These are phyloP conservation scores for Lepus oiostolus DNA, from an alignment of 2,797 vertebrate species.

Conservation along the genomic window DNA sequence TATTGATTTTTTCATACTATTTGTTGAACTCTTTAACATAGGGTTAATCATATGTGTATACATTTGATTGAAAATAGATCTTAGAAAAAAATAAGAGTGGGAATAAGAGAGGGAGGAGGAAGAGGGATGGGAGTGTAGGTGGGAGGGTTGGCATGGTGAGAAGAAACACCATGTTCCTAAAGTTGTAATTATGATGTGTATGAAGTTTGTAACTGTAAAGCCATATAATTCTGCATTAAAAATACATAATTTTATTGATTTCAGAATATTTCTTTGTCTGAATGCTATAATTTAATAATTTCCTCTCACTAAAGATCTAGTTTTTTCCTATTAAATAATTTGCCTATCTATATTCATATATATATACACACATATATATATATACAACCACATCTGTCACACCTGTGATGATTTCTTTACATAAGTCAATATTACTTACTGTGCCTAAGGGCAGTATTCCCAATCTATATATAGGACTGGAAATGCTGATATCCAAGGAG, in stretches of 20 bases:
- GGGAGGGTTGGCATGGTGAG: too few relatives aligned
- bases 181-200: too few relatives aligned
- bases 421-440: conserved; percentile 5
- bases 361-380: neutral
- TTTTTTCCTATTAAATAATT: neutral
- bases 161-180: too few relatives aligned
- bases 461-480: neutral
- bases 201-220: too few relatives aligned
- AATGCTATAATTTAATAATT: conserved; percentile 9
- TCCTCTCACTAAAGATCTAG: neutral
- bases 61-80: too few relatives aligned
- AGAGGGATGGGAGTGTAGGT: too few relatives aligned
- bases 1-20: neutral
- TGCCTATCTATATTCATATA: neutral
- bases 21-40: neutral
- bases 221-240: neutral
- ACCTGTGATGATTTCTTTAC: neutral
- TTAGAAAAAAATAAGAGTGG: too few relatives aligned
- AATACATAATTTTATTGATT: neutral
- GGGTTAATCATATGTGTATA: too few relatives aligned
- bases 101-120: too few relatives aligned
- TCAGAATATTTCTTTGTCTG: neutral
- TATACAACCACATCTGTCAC: neutral
- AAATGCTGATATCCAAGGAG: neutral
- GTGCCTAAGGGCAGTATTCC: neutral